Evolutionary conservation across 92 coral and sea anemone species (phyloP).

Genomic region (Hydrozoanthus gracilis): DNA sequence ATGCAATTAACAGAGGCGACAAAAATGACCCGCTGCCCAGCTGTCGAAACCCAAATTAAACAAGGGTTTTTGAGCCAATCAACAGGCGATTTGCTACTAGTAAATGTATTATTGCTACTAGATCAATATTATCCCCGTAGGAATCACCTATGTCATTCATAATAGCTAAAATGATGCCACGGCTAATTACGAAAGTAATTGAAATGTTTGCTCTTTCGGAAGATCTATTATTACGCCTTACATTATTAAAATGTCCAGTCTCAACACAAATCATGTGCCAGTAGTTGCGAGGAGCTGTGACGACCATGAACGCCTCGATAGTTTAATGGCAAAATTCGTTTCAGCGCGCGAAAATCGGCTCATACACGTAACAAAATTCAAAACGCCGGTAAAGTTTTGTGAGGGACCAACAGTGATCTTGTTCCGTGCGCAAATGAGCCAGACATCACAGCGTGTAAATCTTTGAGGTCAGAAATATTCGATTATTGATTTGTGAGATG

Average conservation of each 20-base stretch:
- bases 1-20: slow-evolving; percentile 93
- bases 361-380: too few species aligned
- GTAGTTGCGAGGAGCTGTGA: slow-evolving; percentile 29
- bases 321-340: not conserved
- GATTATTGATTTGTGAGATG: slow-evolving; percentile 37
- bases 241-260: slow-evolving; percentile 57
- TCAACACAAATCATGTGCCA: slow-evolving; percentile 10
- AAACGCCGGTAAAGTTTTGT: not conserved
- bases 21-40: slow-evolving; percentile 77
- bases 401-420: not conserved
- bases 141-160: slow-evolving; percentile 77
- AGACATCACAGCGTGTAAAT: not conserved
- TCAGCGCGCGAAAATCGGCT: slow-evolving; percentile 18
- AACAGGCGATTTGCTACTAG: slow-evolving; percentile 57
- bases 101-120: slow-evolving; percentile 58
- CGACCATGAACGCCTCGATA: not conserved
- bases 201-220: slow-evolving; percentile 78
- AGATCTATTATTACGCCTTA: slow-evolving; percentile 66
- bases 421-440: not conserved
- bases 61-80: slow-evolving; percentile 74
- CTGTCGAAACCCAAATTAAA: slow-evolving; percentile 84
- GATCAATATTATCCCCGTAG: slow-evolving; percentile 82
- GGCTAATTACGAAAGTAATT: slow-evolving; percentile 86
- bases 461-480: slow-evolving; percentile 48
- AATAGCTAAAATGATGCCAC: slow-evolving; percentile 71